phyloP scores from a whole-genome alignment of 2,888 invertebrate genomes.

The Cistogaster globosa region DNA sequence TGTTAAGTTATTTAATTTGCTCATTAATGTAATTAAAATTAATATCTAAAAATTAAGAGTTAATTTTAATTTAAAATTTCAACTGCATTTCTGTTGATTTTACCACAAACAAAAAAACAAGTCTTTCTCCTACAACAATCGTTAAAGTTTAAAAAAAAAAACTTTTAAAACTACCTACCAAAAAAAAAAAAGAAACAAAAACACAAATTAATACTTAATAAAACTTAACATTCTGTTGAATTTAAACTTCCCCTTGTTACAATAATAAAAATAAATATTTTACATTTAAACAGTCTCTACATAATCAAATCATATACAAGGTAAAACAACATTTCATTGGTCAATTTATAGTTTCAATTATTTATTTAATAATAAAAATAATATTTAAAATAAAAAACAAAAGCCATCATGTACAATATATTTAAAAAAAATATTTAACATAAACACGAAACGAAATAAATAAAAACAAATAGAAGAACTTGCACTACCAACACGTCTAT shows the following conservation, averaged over 20 bases:
- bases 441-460: background rate
- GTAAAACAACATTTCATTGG: conserved; percentile 41
- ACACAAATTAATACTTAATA: background rate
- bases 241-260: conserved; percentile 53
- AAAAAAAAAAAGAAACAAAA: background rate
- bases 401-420: conserved; percentile 71
- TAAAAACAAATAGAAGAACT: background rate
- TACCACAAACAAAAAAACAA: background rate
- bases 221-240: conserved; percentile 20
- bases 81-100: conserved; percentile 27
- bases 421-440: conserved; percentile 27
- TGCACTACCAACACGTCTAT: conserved; percentile 50
- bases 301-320: conserved; percentile 19
- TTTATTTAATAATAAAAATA: conserved; percentile 41
- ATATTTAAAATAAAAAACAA: conserved; percentile 43
- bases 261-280: conserved; percentile 25
- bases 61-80: background rate
- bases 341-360: conserved; percentile 69
- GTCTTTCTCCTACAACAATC: conserved; percentile 38
- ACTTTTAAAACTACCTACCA: conserved; percentile 50
- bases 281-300: conserved; percentile 35
- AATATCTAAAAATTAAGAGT: background rate
- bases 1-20: conserved; percentile 62
- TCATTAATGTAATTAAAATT: conserved; percentile 51
- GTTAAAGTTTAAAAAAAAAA: conserved; percentile 21